phyloP scores from a whole-genome alignment of 1,140 invertebrate genomes.

The Drosophila mojavensis region DNA sequence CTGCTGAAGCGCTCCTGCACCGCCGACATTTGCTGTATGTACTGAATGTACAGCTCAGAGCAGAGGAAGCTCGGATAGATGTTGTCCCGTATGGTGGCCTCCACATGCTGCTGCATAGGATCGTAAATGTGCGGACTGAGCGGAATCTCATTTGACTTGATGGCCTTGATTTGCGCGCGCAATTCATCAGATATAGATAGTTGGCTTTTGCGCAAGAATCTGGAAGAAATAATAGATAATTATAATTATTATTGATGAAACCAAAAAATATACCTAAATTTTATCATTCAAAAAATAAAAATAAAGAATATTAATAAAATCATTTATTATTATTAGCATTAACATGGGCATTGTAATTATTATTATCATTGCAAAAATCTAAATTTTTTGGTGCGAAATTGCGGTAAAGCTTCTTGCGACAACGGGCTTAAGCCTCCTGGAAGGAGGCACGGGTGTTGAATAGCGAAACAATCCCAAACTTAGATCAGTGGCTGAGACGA shows the following conservation, averaged over 20 bases:
- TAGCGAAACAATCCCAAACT: no score
- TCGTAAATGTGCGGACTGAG: slow-evolving; percentile 86
- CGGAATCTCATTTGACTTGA: slow-evolving; percentile 87
- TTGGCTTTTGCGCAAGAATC: slow-evolving; percentile 93
- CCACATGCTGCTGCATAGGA: slow-evolving; percentile 88
- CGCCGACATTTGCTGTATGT: slow-evolving; percentile 88
- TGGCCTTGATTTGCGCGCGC: slow-evolving; percentile 87
- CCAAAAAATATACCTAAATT: no score
- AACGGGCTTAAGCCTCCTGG: no score
- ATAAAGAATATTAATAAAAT: no score
- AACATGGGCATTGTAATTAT: no score
- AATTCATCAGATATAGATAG: slow-evolving; percentile 92
- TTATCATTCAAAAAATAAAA: no score
- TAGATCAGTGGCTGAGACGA: no score
- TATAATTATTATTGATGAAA: background rate
- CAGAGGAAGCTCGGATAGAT: slow-evolving; percentile 96
- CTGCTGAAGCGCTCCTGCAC: slow-evolving; percentile 75
- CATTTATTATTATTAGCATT: no score
- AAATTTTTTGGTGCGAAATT: no score
- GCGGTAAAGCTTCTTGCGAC: no score
- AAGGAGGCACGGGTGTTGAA: no score
- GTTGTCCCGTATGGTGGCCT: slow-evolving; percentile 91
- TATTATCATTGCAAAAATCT: no score
- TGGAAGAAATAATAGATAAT: slow-evolving; percentile 59
- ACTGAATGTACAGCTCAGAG: slow-evolving; percentile 95